A percentile compares a stretch with the other conserved stretches of the same genome.
These are phyloP conservation scores for Scrobipalpa costella DNA, from an alignment of 2,888 invertebrate species.

Conservation along the genomic window DNA sequence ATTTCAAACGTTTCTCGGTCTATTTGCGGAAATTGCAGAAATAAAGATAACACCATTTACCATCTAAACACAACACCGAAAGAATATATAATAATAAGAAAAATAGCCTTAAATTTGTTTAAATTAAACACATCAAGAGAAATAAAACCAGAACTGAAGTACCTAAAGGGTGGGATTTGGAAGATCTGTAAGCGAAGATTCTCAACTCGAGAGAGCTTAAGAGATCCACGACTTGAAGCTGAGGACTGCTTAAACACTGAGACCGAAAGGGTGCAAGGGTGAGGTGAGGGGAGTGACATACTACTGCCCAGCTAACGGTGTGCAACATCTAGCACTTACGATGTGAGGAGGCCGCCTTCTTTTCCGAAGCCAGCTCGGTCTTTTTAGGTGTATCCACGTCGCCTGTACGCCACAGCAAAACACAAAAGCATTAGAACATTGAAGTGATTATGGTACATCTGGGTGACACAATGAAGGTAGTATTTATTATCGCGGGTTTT, in stretches of 20 bases:
- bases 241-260: slow-evolving; percentile 12
- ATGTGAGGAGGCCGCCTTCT: slow-evolving; percentile 74
- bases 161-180: neutral
- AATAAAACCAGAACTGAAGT: neutral
- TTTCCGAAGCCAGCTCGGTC: slow-evolving; percentile 75
- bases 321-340: slow-evolving; percentile 79
- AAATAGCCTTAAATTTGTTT: neutral
- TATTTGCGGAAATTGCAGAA: neutral
- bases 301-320: slow-evolving; percentile 35
- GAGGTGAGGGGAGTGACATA: slow-evolving; percentile 41
- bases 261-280: slow-evolving; percentile 34
- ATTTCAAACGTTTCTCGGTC: neutral
- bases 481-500: neutral
- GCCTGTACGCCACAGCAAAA: slow-evolving; percentile 76
- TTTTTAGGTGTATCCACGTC: slow-evolving; percentile 79
- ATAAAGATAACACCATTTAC: slow-evolving; percentile 8
- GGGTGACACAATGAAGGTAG: slow-evolving; percentile 30
- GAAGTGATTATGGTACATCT: slow-evolving; percentile 48
- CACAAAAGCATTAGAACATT: slow-evolving; percentile 80
- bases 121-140: neutral
- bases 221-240: neutral
- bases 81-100: neutral
- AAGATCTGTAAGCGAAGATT: slow-evolving; percentile 8
- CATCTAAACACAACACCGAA: slow-evolving; percentile 20
- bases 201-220: slow-evolving; percentile 1